Base-by-base conservation (phyloP, 2,797 vertebrate genomes). In the Takifugu rubripes region DNA sequence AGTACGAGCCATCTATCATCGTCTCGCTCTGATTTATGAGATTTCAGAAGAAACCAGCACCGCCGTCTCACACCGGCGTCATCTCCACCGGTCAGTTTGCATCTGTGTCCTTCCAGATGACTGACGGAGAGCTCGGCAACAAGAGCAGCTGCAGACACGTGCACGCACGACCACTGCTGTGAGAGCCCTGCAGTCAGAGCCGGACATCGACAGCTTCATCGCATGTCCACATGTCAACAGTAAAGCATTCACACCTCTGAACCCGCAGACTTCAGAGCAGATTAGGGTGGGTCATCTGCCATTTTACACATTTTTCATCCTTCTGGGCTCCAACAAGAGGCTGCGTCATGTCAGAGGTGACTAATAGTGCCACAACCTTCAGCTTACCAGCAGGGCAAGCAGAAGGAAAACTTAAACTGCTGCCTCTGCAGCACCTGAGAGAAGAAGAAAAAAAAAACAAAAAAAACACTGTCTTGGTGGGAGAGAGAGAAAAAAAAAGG, bases 281-380 rank as follows among this genome's bases (percentile, higher is more conserved):
- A 64, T 79, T 55, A 54, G 43, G 57, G 56, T 54, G 59, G 73
- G 74, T 72, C 68, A 31, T 51, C 27, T 68, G 57, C 72, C 63
- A 31, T 66, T 67, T 66, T 66, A 60, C 56, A 57, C 78, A 85
- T 79, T 78, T 72, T 64, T 54, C 56, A 69, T 78, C 81, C 86
- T 84, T 80, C 79, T 85, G 84, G 66, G 75, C 64, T 72, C 66
- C 74, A 78, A 84, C 61, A 70, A 55, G 67, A 70, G 70, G 74
- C 79, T 79, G 70, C 59, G 75, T 75, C 77, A 74, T 86, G 85
- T 89, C 84, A 87, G 79, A 85, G 84, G 84, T 86, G 83, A 86
- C 75, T 73, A 82, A 86, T 84, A 83, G 74, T 83, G 81, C 81
- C 79, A 79, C 40, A 72, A 70, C 69, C 75, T 66, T 67, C 59